Evolutionary conservation across 2,797 vertebrate species (phyloP).

Genomic region (Liasis olivaceus): DNA sequence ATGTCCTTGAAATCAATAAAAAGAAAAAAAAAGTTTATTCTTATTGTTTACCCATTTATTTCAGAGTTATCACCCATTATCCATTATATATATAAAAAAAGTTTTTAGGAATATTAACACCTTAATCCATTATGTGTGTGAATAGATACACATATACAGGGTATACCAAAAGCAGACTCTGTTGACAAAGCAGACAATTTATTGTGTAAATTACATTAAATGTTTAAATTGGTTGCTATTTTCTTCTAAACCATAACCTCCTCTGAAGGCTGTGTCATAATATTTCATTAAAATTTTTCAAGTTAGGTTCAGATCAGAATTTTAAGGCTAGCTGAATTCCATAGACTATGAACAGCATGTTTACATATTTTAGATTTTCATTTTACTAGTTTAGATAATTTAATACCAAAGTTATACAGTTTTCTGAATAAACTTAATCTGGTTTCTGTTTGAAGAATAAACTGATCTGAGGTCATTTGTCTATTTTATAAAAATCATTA

Average conservation of each 20-base stretch:
- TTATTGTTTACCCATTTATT: no score
- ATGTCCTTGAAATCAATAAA: no score
- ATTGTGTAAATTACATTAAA: no score
- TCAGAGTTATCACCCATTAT: no score
- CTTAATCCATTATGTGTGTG: neutral
- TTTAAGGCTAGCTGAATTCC: neutral
- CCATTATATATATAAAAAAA: neutral
- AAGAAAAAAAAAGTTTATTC: no score
- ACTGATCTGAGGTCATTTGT: neutral
- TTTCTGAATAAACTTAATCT: neutral
- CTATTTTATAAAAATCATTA: neutral
- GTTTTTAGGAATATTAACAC: neutral
- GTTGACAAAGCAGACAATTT: no score
- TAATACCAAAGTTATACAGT: neutral
- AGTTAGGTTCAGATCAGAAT: neutral
- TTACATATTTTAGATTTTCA: neutral
- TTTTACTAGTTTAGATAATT: neutral
- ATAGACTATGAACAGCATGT: neutral
- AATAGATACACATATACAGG: neutral
- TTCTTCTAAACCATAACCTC: no score
- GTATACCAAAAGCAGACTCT: neutral
- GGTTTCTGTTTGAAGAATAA: neutral
- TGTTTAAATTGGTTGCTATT: no score
- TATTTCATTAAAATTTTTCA: neutral
- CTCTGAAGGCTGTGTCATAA: neutral